Evolutionary conservation across 2,888 invertebrate genomes (phyloP).

Genomic region (Drosophila birchii): DNA sequence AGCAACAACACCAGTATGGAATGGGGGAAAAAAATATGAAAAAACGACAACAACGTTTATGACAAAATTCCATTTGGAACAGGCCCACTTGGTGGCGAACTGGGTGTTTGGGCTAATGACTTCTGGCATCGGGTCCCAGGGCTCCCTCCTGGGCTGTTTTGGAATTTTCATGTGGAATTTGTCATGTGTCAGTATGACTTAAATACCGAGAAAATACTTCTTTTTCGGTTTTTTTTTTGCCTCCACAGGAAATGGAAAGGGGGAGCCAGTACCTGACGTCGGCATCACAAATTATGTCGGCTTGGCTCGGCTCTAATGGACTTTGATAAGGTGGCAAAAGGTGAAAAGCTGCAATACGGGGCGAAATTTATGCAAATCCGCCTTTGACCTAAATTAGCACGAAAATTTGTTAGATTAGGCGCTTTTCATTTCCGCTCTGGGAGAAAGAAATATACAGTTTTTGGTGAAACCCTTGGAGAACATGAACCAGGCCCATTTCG

Average conservation of each 20-base stretch:
- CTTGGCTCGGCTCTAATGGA: conserved; percentile 70
- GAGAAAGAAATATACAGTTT: conserved; percentile 39
- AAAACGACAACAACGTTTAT: conserved; percentile 64
- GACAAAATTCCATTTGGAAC: conserved; percentile 79
- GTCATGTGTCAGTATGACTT: conserved; percentile 81
- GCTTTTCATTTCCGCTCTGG: conserved; percentile 68
- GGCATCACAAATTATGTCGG: conserved; percentile 57
- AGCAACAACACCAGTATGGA: conserved; percentile 5
- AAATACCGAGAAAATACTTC: conserved; percentile 77
- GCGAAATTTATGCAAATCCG: conserved; percentile 80
- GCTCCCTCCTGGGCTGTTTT: conserved; percentile 41
- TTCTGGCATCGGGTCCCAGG: conserved; percentile 56
- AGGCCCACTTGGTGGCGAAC: conserved; percentile 43
- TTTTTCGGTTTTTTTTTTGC: conserved; percentile 5
- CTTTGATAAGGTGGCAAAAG: conserved; percentile 78
- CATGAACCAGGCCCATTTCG: conserved; percentile 51
- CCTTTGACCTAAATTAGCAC: conserved; percentile 81
- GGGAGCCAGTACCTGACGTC: conserved; percentile 25
- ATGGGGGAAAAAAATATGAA: neutral
- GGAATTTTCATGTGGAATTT: conserved; percentile 72
- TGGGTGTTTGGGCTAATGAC: conserved; percentile 79
- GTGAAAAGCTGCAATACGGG: conserved; percentile 31
- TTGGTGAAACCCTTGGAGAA: conserved; percentile 5
- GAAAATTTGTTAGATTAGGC: conserved; percentile 81
- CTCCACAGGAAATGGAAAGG: conserved; percentile 15